Evolutionary conservation across 2,113 vertebrate genomes (phyloP), one percentile per base, ranked within the genome.

Genomic region (Sardina pilchardus): DNA sequence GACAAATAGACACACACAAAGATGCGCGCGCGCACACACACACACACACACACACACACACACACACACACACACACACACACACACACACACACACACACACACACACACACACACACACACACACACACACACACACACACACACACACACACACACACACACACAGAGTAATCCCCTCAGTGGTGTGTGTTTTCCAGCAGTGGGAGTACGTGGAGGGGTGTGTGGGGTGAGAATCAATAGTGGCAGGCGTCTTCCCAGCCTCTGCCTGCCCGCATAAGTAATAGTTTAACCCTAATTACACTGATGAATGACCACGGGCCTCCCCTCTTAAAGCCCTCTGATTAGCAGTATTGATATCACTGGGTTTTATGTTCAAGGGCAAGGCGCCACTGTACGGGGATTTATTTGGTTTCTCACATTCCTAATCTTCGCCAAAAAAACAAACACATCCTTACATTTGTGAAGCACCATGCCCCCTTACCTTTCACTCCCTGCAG

Each of bases 271-370:
- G 34, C 63, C 9, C 47, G 24, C 56, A 80, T 59, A 42, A 34
- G 26, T 21, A 16, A 50, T 43, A 9, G 39, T 56, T 83, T 81
- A 85, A 56, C 71, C 50, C 84, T 83, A 88, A 85, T 88, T 85
- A 85, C 24, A 26, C 71, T 47, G 53, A 81, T 50, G 42, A 56
- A 81, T 67, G 71, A 85, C 75, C 14, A 26, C 21, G 34, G 59
- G 36, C 42, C 16, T 21, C 30, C 14, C 16, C 21, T 45, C 67
- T 47, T 39, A 2, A 42, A 81, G 36, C 48, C 34, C 24, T 42
- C 56, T 42, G 42, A 42, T 43, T 78, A 50, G 59, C 24, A 16
- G 56, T 67, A 24, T 34, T 42, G 83, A 45, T 47, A 47, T 83
- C 44, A 53, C 4, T 42, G 80, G 75, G 83, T 21, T 81, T 63